phyloP scores from a whole-genome alignment of 2,113 vertebrate species.

The Aegotheles bennettii region DNA sequence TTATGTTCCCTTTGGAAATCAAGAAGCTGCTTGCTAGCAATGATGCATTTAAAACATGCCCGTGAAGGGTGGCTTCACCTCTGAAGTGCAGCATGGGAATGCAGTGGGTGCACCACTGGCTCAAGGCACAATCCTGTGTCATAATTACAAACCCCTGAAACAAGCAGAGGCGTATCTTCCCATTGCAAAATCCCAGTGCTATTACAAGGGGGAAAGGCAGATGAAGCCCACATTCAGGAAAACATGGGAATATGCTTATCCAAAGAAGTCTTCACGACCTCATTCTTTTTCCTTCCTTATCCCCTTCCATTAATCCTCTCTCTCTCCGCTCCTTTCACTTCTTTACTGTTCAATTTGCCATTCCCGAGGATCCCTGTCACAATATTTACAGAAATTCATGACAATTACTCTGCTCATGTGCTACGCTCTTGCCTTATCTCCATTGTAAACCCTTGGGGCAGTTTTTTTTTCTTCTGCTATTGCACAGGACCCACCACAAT shows the following conservation, averaged over 20 bases:
- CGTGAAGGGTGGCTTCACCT: not conserved
- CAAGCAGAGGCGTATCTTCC: constrained; percentile 23
- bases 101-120: not conserved
- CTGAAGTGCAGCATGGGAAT: constrained; percentile 8
- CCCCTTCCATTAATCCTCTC: not conserved
- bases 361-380: not conserved
- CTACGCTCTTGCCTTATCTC: fast-evolving
- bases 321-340: not conserved
- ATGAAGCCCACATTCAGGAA: not conserved
- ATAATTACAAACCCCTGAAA: not conserved
- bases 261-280: not conserved
- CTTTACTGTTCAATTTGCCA: not conserved
- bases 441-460: not conserved
- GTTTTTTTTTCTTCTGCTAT: not conserved
- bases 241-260: not conserved
- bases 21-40: not conserved
- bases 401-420: not conserved
- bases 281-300: not conserved
- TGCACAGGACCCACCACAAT: not conserved
- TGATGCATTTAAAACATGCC: not conserved
- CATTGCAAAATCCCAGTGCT: not conserved
- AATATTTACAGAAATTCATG: not conserved
- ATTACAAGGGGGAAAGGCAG: not conserved
- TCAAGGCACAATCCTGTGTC: not conserved
- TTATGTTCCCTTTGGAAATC: not conserved